Conservation (phyloP, 1,140 invertebrate genomes). For the Drosophila sp. region DNA sequence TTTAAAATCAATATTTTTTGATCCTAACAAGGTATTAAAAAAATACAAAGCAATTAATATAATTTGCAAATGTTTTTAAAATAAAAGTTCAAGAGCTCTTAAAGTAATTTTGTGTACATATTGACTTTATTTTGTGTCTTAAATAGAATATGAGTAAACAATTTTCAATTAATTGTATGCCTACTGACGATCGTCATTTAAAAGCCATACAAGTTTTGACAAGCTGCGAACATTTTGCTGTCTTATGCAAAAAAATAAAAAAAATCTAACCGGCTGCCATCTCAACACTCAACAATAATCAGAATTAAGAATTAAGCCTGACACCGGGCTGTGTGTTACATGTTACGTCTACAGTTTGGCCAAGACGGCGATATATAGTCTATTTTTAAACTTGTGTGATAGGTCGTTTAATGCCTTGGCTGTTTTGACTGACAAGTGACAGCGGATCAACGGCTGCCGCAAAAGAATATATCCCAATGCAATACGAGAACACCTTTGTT, state of each 20-base stretch:
- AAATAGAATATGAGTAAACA: conserved; percentile 23
- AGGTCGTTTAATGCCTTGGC: conserved; percentile 37
- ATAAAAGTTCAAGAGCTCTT: background rate
- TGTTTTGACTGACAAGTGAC: conserved; percentile 47
- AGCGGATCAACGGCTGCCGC: conserved; percentile 35
- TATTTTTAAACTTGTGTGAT: conserved; percentile 39
- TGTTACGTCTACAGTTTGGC: conserved; percentile 4
- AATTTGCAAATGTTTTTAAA: background rate
- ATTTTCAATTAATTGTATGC: conserved; percentile 40
- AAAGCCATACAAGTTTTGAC: conserved; percentile 40
- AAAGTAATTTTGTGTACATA: no score
- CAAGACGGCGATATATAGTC: conserved; percentile 31
- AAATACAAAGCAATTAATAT: background rate
- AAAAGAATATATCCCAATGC: conserved; percentile 19
- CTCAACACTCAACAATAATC: conserved; percentile 40
- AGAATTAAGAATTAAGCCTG: conserved; percentile 36
- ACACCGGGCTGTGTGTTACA: conserved; percentile 14
- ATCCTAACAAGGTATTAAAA: background rate
- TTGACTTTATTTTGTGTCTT: background rate
- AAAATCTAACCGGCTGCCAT: conserved; percentile 15
- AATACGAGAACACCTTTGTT: conserved; percentile 8
- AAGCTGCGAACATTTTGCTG: conserved; percentile 40
- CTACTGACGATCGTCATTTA: conserved; percentile 23
- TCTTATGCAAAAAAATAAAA: conserved; percentile 29
- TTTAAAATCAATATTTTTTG: background rate